These are phyloP conservation scores for Mimachlamys varia DNA, from an alignment of 2,888 invertebrate species.

Conservation along the genomic window DNA sequence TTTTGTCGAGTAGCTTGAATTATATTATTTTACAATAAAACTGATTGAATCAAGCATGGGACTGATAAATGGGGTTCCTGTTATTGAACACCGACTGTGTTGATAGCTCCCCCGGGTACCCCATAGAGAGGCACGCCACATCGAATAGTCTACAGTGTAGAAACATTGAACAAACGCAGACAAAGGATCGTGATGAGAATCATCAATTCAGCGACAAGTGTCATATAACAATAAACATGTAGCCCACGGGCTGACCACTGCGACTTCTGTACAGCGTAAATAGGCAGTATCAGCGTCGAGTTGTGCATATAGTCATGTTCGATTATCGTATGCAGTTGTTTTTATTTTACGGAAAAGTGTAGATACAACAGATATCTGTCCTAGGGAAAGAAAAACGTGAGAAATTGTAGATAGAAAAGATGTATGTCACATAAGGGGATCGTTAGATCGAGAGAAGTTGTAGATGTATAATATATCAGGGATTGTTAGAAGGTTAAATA, in stretches of 20 bases:
- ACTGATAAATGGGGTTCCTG: neutral
- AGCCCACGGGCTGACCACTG: neutral
- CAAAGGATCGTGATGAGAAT: neutral
- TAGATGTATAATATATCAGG: too few species aligned
- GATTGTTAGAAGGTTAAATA: too few species aligned
- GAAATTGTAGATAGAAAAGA: too few species aligned
- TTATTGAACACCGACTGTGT: neutral
- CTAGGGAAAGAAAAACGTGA: too few species aligned
- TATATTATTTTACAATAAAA: neutral
- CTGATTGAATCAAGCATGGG: neutral
- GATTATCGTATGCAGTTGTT: too few species aligned
- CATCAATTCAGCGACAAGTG: neutral
- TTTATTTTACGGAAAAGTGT: too few species aligned
- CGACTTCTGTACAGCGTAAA: too few species aligned
- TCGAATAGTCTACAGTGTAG: neutral
- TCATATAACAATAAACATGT: neutral
- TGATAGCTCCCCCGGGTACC: neutral
- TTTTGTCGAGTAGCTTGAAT: neutral
- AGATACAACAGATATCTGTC: too few species aligned
- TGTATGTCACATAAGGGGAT: too few species aligned
- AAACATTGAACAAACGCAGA: slow-evolving; percentile 9
- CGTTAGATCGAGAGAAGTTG: too few species aligned
- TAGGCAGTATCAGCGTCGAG: too few species aligned
- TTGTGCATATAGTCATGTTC: too few species aligned
- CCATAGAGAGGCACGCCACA: neutral